Base-by-base conservation (phyloP, 2,797 vertebrate genomes). In the Hyperoplus lanceolatus region DNA sequence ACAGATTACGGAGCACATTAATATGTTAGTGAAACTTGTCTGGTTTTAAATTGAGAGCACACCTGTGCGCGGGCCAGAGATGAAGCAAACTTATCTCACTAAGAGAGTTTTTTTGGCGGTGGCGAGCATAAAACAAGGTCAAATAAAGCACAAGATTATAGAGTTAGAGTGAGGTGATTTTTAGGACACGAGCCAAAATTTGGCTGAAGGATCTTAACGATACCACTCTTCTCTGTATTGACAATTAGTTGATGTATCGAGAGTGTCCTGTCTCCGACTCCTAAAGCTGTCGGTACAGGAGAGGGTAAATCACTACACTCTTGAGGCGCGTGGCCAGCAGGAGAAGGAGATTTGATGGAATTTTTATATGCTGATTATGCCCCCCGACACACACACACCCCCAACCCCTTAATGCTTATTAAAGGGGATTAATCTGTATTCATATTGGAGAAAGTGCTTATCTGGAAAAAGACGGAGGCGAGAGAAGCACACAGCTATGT, bases 361-460 rank as follows among this genome's bases (percentile, higher is more conserved):
- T 96, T 97, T 96, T 96, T 96, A 94, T 93, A 92, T 15, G 82
- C 90, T 95, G 96, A 96, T 97, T 96, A 96, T 95, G 91, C 93
- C 85, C 89, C 29, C 29, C 29, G 29, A 29, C 29, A 29, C 29
- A 21, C 21, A 21, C 29, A 64, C 51, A 77, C 79, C 76, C 74
- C 29, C 29, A 29, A 29, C 29, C 75, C 92, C 91, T 94, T 95
- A 96, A 96, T 95, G 89, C 95, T 96, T 97, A 97, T 97, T 97
- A 97, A 96, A 96, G 88, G 90, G 94, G 96, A 97, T 97, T 97
- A 96, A 96, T 97, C 94, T 95, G 90, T 91, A 95, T 96, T 96
- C 94, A 85, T 95, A 95, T 95, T 95, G 95, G 94, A 93, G 92
- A 91, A 95, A 94, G 90, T 94, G 93, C 95, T 97, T 96, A 96